Evolutionary conservation across 2,888 invertebrate species (phyloP), one percentile per base, ranked within the genome.

Genomic region (Abscondita cerata): DNA sequence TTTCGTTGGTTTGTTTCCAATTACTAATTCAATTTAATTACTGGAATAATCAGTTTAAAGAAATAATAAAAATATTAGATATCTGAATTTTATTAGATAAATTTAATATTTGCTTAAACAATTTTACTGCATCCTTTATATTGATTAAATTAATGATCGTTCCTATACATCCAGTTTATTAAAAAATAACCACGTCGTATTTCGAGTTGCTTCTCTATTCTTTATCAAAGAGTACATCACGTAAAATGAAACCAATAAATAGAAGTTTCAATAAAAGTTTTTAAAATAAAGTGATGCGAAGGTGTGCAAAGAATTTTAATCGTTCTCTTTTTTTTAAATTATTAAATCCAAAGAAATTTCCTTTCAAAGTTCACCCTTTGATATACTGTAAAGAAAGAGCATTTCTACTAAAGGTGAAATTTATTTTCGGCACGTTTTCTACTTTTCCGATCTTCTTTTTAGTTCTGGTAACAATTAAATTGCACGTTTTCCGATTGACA

Each of bases 401-500:
- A 51, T 46, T 62, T 50, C 53, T 13, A 31, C 25, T 38, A 55
- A 58, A 38, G 52, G 57, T 48, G 40, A 48, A 62, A 57, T 62
- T 62, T 62, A 62, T 62, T 62, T 62, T 57, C 57, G 34, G 36
- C 62, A 62, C 62, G 62, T 58, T 38, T 53, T 31, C 31, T 53
- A 46, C 36, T 53, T 34, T 58, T 52, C 38, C 52, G 50, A 52
- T 41, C 57, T 44, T 58, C 57, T 57, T 61, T 44, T 62, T 58
- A 53, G 52, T 48, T 19, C 20, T 48, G 41, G 13, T 53, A 53
- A 58, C 62, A 62, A 62, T 62, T 62, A 62, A 62, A 62, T 62
- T 62, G 52, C 57, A 52, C 47, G 44, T 52, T 52, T 62, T 57
- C 47, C 62, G 62, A 62, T 62, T 62, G 62, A 62, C 62, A 48